Conservation (phyloP, 2,797 vertebrate species). For the Urosaurus nigricauda region DNA sequence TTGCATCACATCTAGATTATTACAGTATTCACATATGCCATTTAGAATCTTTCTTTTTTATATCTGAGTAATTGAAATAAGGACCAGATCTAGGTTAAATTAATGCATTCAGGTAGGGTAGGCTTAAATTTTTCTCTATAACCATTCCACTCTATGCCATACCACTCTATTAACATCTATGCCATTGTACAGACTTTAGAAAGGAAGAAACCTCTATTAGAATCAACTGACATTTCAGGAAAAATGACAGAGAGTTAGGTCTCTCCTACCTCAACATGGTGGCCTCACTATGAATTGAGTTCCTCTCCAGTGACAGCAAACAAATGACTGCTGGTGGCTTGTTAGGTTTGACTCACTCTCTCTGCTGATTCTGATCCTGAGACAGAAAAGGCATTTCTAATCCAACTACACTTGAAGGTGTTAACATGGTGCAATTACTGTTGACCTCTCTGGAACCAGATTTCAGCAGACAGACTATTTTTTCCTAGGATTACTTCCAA, state of each 20-base stretch:
- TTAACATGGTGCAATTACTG: constrained; percentile 66
- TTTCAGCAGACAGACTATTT: constrained; percentile 35
- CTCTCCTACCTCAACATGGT: neutral
- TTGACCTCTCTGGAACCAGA: constrained; percentile 38
- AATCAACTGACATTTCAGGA: neutral
- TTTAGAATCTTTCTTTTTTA: neutral
- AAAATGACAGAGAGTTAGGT: neutral
- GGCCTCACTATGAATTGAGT: neutral
- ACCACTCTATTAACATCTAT: neutral
- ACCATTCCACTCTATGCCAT: neutral
- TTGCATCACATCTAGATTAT: neutral
- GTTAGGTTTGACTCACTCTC: constrained; percentile 36
- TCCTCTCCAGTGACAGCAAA: neutral
- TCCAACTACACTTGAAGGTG: constrained; percentile 51
- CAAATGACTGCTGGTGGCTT: neutral
- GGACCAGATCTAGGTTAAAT: neutral
- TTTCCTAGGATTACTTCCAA: constrained; percentile 47
- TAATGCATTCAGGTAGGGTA: neutral
- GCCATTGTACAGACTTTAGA: neutral
- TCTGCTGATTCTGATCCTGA: constrained; percentile 5
- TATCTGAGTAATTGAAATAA: neutral
- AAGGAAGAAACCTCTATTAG: neutral
- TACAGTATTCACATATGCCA: neutral
- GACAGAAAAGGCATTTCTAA: constrained; percentile 46
- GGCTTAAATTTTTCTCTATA: neutral